Percentiles rank a stretch among this genome's conserved stretches.
Conservation (phyloP, 1,140 invertebrate genomes). For the Aplysia californica region DNA sequence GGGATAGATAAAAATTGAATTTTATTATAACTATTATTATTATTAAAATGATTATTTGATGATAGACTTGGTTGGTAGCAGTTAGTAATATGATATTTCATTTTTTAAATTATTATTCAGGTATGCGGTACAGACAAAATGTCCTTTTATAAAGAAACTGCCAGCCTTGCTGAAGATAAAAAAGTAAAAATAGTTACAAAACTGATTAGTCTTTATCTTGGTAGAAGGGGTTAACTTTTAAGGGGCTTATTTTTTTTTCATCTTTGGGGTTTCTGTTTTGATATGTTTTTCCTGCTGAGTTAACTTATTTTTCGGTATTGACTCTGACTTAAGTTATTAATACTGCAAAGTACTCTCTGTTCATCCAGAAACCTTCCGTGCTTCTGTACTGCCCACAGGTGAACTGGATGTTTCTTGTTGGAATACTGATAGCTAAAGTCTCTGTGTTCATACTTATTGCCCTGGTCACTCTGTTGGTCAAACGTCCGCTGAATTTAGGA, state of each 20-base stretch:
- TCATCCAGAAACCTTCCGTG: neutral
- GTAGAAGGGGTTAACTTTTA: too few species aligned
- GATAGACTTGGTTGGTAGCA: too few species aligned
- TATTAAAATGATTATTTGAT: too few species aligned
- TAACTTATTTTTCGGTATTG: neutral
- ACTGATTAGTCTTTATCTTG: too few species aligned
- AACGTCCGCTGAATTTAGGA: constrained; percentile 80
- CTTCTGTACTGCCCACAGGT: constrained; percentile 47
- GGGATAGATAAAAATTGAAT: too few species aligned
- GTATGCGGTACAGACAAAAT: too few species aligned
- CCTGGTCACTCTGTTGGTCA: constrained; percentile 81
- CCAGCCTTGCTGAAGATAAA: too few species aligned
- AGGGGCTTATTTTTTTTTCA: neutral
- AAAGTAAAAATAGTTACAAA: too few species aligned
- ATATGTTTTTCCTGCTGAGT: neutral
- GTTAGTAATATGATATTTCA: too few species aligned
- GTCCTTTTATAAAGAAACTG: too few species aligned
- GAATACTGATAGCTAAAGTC: constrained; percentile 87
- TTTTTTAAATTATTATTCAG: too few species aligned
- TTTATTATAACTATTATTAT: too few species aligned
- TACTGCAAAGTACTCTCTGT: neutral
- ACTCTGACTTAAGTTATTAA: neutral
- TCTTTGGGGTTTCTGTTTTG: neutral
- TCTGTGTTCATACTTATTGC: constrained; percentile 87
- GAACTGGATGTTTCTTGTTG: constrained; percentile 92